A percentile compares a stretch with the other conserved stretches of the same genome.
Evolutionary conservation across 1,140 invertebrate species (phyloP).

Genomic region (Bradysia coprophila): DNA sequence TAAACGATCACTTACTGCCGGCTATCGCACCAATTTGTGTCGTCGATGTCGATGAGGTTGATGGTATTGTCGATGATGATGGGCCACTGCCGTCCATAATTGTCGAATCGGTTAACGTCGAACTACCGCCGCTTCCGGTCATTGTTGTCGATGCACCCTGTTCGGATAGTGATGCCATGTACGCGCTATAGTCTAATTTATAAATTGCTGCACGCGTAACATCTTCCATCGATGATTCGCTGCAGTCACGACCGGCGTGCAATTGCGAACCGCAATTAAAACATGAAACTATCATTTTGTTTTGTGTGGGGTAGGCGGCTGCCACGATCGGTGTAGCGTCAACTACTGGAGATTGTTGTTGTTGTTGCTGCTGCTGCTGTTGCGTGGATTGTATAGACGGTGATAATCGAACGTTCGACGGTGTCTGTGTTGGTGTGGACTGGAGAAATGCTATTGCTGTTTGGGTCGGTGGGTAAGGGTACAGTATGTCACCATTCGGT

Average conservation of each 20-base stretch:
- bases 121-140: slow-evolving; percentile 6
- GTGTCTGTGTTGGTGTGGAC: slow-evolving; percentile 23
- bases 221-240: slow-evolving; percentile 73
- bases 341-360: slow-evolving; percentile 5
- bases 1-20: background rate
- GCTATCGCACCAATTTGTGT: background rate
- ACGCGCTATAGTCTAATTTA: slow-evolving; percentile 34
- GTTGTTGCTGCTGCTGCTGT: slow-evolving; percentile 7
- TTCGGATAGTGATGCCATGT: slow-evolving; percentile 11
- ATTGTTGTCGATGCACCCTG: slow-evolving; percentile 7
- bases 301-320: slow-evolving; percentile 3
- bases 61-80: no score
- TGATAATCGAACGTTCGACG: slow-evolving; percentile 8
- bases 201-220: slow-evolving; percentile 48
- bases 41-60: no score
- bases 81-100: background rate
- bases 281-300: slow-evolving; percentile 27
- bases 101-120: slow-evolving; percentile 6
- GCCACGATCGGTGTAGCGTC: background rate
- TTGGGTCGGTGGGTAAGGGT: slow-evolving; percentile 25
- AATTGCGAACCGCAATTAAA: slow-evolving; percentile 58
- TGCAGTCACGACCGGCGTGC: slow-evolving; percentile 67
- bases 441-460: slow-evolving; percentile 22
- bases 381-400: slow-evolving; percentile 8
- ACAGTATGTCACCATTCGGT: slow-evolving; percentile 20